phyloP scores from a whole-genome alignment of 1,140 invertebrate genomes.

The Riptortus pedestris region DNA sequence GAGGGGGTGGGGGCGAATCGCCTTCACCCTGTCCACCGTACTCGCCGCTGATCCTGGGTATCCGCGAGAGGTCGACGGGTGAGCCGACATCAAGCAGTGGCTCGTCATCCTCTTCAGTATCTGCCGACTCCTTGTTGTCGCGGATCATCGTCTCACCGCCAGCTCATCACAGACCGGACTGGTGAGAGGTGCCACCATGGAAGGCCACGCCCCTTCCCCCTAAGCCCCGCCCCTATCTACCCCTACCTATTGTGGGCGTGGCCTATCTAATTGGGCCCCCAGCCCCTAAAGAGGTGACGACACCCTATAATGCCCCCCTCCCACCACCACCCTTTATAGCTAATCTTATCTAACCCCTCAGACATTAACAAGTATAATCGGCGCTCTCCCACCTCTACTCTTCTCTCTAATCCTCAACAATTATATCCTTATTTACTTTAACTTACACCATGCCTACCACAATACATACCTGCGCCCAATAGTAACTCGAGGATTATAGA shows the following conservation, averaged over 20 bases:
- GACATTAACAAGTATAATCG: slow-evolving; percentile 26
- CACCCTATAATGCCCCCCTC: slow-evolving; percentile 17
- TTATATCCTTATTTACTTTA: background rate
- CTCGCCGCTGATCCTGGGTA: background rate
- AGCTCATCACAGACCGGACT: background rate
- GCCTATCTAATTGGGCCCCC: background rate
- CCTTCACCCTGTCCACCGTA: background rate
- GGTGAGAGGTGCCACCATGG: background rate
- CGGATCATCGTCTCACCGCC: background rate
- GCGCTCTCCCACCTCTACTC: background rate
- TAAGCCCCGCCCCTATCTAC: background rate
- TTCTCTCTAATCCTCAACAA: slow-evolving; percentile 13
- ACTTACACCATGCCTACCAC: background rate
- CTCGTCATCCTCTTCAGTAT: slow-evolving; percentile 26
- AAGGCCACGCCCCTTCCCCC: background rate
- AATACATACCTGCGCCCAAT: no score
- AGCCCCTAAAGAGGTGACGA: slow-evolving; percentile 27
- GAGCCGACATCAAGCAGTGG: slow-evolving; percentile 27
- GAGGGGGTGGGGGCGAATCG: slow-evolving; percentile 6
- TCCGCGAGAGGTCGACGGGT: slow-evolving; percentile 31
- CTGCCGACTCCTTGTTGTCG: background rate
- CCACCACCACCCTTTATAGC: slow-evolving; percentile 22
- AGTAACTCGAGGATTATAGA: background rate
- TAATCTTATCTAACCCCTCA: slow-evolving; percentile 23
- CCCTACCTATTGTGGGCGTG: background rate